Base-by-base conservation (phyloP, 2,888 invertebrate species). In the Gastrophysa polygoni region DNA sequence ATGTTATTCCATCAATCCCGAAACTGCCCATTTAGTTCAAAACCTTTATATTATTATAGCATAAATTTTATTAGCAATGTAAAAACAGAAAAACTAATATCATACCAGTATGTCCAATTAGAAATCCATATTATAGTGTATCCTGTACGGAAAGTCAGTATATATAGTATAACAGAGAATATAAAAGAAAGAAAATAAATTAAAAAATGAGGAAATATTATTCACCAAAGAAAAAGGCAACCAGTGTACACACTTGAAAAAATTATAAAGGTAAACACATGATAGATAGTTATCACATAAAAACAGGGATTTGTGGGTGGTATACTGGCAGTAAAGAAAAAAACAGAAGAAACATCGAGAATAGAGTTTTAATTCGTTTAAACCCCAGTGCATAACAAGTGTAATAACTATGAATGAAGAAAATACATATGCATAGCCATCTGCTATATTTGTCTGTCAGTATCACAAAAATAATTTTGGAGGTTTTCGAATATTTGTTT, bases 211-310 rank as follows among this genome's bases (percentile, higher is more conserved):
- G 63, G 61, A 24, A 24, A 24, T 57, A 54, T 57, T 54, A 43
- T 50, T 55, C 34, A 64, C 14, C 18, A 56, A 20, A 68, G 57
- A 61, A 67, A 64, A 58, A 70, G 69, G 68, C 65, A 75, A 78
- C 78, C 79, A 77, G 76, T 79, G 78, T 78, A 79, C 77, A 78
- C 72, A 75, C 76, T 68, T 59, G 63, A 59, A 65, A 59, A 59
- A 44, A 58, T 54, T 65, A 65, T 49, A 48, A 38, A n/a, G n/a
- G 56, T 51, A 43, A 63, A 46, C 57, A 38, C 47, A 57, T 51
- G 57, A 51, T 43, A 34, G n/a, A 28, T 29, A 32, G 47, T 46
- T 38, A 43, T 18, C 24, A 57, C n/a, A 59, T 17, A 52, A 57
- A 34, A 32, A 20, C n/a, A 32, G 28, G 14, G 11, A n/a, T 10